phyloP scores from a whole-genome alignment of 2,797 vertebrate species.

The Erethizon dorsatum region DNA sequence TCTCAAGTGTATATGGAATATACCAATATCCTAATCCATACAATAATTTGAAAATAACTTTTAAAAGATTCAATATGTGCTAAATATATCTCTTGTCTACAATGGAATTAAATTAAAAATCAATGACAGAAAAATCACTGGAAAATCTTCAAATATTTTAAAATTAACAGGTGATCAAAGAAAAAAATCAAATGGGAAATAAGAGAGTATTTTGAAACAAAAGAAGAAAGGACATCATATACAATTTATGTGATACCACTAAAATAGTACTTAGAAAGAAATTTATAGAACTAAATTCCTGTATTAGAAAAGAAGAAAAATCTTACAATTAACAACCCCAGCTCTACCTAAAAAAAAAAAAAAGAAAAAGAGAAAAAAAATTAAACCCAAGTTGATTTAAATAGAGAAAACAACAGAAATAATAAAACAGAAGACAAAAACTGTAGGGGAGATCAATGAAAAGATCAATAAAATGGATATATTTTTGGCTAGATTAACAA shows the following conservation, averaged over 20 bases:
- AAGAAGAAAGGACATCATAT: neutral
- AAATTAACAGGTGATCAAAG: neutral
- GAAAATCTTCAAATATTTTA: neutral
- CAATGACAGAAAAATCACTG: neutral
- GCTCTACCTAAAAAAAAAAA: neutral
- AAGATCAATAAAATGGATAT: neutral
- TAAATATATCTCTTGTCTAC: neutral
- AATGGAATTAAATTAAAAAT: slow-evolving; percentile 1
- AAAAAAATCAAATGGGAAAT: neutral
- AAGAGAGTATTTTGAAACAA: neutral
- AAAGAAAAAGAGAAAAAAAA: neutral
- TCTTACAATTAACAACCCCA: neutral
- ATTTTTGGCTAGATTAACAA: neutral
- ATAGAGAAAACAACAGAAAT: neutral
- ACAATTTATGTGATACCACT: neutral
- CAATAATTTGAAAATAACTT: neutral
- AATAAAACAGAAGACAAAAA: neutral
- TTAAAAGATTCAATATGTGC: neutral
- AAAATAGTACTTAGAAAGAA: neutral
- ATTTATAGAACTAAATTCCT: neutral
- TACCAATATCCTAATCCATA: neutral
- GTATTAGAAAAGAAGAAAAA: neutral
- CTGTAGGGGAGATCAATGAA: neutral
- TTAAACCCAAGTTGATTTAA: neutral
- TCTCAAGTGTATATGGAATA: neutral